Conservation (phyloP, 1,140 invertebrate genomes). For the Micrasema minimum region DNA sequence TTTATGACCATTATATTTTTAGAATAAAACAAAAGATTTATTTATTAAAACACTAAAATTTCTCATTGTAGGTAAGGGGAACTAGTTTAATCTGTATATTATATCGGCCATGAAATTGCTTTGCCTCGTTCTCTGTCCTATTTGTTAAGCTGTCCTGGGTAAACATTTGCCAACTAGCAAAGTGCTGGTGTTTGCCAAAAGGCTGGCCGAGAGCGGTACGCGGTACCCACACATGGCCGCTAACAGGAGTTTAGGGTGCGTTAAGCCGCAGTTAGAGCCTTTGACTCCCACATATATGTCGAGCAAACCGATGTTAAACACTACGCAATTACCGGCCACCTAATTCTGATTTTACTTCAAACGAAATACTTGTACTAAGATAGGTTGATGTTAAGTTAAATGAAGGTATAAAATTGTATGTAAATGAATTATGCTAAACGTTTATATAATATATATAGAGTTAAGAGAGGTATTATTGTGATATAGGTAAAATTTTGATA, state of each 20-base stretch:
- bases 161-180: constrained; percentile 29
- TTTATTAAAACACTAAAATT: too few relatives aligned
- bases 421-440: background rate
- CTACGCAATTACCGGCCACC: background rate
- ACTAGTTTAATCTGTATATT: constrained; percentile 12
- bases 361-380: background rate
- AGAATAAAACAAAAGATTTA: too few relatives aligned
- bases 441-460: background rate
- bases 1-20: too few relatives aligned
- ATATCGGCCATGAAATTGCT: constrained; percentile 11
- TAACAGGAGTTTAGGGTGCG: constrained; percentile 16
- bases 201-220: background rate
- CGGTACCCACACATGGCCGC: constrained; percentile 4
- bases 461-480: too few relatives aligned
- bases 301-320: too few relatives aligned
- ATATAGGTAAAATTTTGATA: too few relatives aligned
- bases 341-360: background rate
- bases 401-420: background rate
- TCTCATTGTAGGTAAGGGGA: too few relatives aligned
- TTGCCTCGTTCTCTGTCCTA: constrained; percentile 8
- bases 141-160: constrained; percentile 17
- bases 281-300: background rate
- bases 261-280: background rate
- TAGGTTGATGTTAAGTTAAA: background rate
- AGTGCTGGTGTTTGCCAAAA: constrained; percentile 14